Evolutionary conservation across 2,113 vertebrate genomes (phyloP).

Genomic region (Candoia aspera): DNA sequence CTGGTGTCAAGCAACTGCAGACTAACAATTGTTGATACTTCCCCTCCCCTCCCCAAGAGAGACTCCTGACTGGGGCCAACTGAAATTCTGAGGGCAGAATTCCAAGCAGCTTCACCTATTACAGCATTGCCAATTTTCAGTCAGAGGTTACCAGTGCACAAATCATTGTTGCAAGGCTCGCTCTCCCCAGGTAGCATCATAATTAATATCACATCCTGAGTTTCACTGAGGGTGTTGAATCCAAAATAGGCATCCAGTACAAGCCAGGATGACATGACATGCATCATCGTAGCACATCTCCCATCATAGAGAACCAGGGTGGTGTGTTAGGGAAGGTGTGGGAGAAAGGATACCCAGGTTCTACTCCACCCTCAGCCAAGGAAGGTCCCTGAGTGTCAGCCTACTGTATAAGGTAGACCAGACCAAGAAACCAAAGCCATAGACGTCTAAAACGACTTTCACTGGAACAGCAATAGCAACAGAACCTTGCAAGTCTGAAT

Average conservation of each 20-base stretch:
- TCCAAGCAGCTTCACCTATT: background rate
- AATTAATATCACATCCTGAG: background rate
- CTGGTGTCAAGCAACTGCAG: background rate
- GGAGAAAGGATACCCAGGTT: background rate
- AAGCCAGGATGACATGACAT: background rate
- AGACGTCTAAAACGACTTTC: background rate
- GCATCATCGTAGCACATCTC: background rate
- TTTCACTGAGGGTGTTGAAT: too few species aligned
- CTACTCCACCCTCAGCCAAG: background rate
- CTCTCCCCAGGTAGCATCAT: background rate
- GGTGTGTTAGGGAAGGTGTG: background rate
- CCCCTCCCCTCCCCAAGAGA: background rate
- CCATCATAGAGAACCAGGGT: background rate
- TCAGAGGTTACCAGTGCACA: background rate
- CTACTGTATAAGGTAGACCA: background rate
- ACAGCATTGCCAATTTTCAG: background rate
- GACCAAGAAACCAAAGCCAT: background rate
- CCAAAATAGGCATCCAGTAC: background rate
- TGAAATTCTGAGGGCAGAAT: background rate
- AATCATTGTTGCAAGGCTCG: background rate
- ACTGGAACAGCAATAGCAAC: background rate
- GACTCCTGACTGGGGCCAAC: background rate
- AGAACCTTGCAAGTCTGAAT: background rate
- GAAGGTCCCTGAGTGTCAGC: background rate
- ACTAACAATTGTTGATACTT: background rate